These are phyloP conservation scores for Pristionchus japonicus DNA, from an alignment of 2,888 invertebrate species.

Conservation along the genomic window DNA sequence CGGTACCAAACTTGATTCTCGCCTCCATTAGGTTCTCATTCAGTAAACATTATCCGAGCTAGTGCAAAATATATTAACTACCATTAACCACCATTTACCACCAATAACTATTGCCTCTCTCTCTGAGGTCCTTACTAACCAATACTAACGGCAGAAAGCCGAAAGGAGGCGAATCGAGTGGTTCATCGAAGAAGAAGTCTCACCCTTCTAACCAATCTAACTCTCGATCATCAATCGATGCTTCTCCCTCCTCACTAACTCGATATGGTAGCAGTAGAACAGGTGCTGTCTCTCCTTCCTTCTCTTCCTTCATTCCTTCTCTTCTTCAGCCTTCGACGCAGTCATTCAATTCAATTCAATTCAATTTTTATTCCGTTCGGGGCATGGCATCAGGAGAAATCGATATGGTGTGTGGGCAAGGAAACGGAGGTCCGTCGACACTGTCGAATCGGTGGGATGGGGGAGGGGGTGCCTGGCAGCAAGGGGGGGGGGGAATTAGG, in stretches of 20 bases:
- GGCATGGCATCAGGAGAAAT: too few relatives aligned
- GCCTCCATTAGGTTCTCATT: too few relatives aligned
- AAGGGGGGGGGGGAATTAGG: too few relatives aligned
- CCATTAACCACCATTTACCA: not conserved
- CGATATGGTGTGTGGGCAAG: too few relatives aligned
- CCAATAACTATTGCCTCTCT: not conserved
- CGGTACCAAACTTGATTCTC: too few relatives aligned
- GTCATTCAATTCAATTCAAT: too few relatives aligned
- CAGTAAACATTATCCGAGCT: too few relatives aligned
- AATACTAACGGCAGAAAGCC: slow-evolving; percentile 20
- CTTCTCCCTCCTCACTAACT: slow-evolving; percentile 6
- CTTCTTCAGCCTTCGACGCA: not conserved
- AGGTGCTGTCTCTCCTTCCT: not conserved
- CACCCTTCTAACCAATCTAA: not conserved
- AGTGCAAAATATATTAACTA: too few relatives aligned
- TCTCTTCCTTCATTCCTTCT: not conserved
- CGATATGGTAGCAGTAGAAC: not conserved
- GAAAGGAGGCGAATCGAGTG: slow-evolving; percentile 4
- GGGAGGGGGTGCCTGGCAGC: too few relatives aligned
- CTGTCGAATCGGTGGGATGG: too few relatives aligned
- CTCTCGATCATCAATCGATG: not conserved
- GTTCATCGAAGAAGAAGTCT: slow-evolving; percentile 15
- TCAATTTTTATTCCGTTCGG: too few relatives aligned
- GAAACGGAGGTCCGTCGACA: too few relatives aligned
- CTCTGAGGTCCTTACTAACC: not conserved